Evolutionary conservation across 2,888 invertebrate species (phyloP), one percentile per base, ranked within the genome.

Genomic region (Melieria omissa): DNA sequence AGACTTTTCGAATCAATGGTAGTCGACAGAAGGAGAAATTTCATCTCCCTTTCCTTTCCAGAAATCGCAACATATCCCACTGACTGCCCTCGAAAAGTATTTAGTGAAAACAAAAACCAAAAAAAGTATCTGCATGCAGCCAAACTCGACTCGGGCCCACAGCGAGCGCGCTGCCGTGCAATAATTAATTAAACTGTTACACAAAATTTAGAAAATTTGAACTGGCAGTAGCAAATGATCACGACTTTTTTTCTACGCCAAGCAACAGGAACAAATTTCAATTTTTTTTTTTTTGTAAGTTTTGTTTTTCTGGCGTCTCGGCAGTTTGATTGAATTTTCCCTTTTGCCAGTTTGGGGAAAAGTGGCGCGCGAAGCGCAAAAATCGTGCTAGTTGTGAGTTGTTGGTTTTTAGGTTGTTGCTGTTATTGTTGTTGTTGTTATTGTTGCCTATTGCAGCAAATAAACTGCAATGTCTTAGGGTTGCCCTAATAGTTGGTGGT

Each of bases 161-260:
- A 29, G 60, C 49, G 67, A 52, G 49, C 67, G 60, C 44, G 49
- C 42, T 60, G 61, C 52, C 67, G 67, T 67, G 67, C 67, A 67
- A 57, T 73, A 77, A 74, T 74, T 75, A 77, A 75, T 74, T 74
- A 74, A 74, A 74, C 75, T 75, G 75, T 75, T 77, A 70, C 52
- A 64, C 54, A 69, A 62, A 69, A 69, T 62, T 69, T 63, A 62
- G 62, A 8, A 52, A 52, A 14, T n/a, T n/a, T 5, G 14, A 52
- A 49, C 29, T 67, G 67, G 67, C 57, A 60, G 61, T 67, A 63
- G 63, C 29, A 55, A 69, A 63, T 41, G 69, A 69, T 69, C 69
- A 69, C 69, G 69, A 69, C 45, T 63, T 46, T 52, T 9, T 57
- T 60, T 60, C 52, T 14, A 49, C 47, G 58, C 2, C 16, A 5